A percentile compares a stretch with the other conserved stretches of the same genome.
Evolutionary conservation across 2,113 vertebrate species (phyloP).

Genomic region (Apus apus): DNA sequence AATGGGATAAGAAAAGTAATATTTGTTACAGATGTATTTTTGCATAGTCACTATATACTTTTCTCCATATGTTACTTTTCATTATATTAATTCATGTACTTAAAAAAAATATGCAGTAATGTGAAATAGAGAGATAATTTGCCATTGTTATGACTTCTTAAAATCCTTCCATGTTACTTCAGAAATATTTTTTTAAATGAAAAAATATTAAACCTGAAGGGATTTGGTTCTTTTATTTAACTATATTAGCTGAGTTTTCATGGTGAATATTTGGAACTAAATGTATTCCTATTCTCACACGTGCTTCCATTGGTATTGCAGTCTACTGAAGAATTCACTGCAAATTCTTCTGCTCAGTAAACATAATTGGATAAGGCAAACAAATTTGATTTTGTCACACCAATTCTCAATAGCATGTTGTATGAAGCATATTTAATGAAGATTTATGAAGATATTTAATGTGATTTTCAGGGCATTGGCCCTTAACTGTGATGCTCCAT

Average conservation of each 20-base stretch:
- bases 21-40: not conserved
- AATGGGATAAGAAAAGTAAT: not conserved
- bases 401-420: not conserved
- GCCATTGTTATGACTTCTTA: conserved; percentile 20
- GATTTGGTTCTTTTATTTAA: not conserved
- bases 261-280: conserved; percentile 39
- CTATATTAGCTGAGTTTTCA: not conserved
- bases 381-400: conserved; percentile 38
- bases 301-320: not conserved
- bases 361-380: conserved; percentile 70
- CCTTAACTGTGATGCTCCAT: conserved; percentile 94
- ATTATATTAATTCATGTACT: not conserved
- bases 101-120: conserved; percentile 21
- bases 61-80: not conserved
- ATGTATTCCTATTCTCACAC: conserved; percentile 54
- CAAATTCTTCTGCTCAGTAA: conserved; percentile 70
- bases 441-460: conserved; percentile 64
- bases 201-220: not conserved
- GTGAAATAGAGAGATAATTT: conserved; percentile 21
- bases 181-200: not conserved
- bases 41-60: not conserved
- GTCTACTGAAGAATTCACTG: not conserved
- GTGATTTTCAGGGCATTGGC: conserved; percentile 87
- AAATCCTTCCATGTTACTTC: conserved; percentile 60
- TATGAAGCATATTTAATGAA: no score